A percentile compares a stretch with the other conserved stretches of the same genome.
Evolutionary conservation across 2,888 invertebrate species (phyloP).

Genomic region (Isotomurus palustris): DNA sequence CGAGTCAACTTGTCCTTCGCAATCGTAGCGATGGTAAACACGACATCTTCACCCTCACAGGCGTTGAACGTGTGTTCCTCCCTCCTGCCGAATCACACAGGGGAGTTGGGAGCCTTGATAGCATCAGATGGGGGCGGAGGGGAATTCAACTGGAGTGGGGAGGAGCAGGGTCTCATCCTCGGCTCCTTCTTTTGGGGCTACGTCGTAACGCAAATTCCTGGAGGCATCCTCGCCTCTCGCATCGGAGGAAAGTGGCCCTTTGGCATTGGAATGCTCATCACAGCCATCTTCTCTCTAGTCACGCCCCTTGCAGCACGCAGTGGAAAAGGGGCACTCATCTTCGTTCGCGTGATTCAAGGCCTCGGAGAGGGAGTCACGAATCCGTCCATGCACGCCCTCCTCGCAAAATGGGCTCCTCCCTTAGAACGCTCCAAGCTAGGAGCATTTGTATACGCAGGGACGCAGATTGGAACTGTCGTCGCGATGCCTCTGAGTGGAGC

Average conservation of each 20-base stretch:
- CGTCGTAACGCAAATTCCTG: constrained; percentile 75
- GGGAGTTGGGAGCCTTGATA: not conserved
- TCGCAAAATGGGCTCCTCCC: constrained; percentile 89
- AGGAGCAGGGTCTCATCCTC: constrained; percentile 41
- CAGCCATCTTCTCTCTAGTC: constrained; percentile 74
- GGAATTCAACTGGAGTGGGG: constrained; percentile 62
- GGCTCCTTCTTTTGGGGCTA: constrained; percentile 77
- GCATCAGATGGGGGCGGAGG: constrained; percentile 48
- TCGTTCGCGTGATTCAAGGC: constrained; percentile 71
- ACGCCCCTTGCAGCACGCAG: constrained; percentile 73
- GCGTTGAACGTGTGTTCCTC: constrained; percentile 1
- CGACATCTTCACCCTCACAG: not conserved
- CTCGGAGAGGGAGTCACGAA: constrained; percentile 85
- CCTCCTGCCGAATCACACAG: constrained; percentile 3
- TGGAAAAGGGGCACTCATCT: constrained; percentile 66
- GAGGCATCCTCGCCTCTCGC: constrained; percentile 69
- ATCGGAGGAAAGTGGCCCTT: constrained; percentile 83
- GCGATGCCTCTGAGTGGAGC: constrained; percentile 79
- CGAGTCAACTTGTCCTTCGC: constrained; percentile 56
- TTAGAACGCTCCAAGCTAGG: constrained; percentile 85
- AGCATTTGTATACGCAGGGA: constrained; percentile 79
- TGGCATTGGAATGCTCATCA: constrained; percentile 74
- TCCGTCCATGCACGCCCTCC: constrained; percentile 92
- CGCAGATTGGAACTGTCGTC: constrained; percentile 85
- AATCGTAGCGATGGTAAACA: constrained; percentile 55